phyloP scores from a whole-genome alignment of 2,797 vertebrate genomes.

The Chelonia mydas region DNA sequence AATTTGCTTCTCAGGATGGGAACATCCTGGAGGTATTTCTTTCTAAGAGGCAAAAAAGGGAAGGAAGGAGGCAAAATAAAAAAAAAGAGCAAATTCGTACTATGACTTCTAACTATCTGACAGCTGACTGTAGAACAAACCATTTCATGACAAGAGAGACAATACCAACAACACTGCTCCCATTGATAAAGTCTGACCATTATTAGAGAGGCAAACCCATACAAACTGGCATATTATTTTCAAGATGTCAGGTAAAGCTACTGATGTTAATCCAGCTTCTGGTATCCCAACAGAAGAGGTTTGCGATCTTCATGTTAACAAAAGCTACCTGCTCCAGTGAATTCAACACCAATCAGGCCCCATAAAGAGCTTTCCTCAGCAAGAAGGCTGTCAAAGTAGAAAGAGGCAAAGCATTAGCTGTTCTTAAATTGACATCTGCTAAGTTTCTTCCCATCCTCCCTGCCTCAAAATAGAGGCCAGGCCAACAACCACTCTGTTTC shows the following conservation, averaged over 20 bases:
- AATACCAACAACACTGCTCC: background rate
- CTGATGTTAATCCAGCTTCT: background rate
- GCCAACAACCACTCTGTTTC: slow-evolving; percentile 50
- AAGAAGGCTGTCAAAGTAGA: slow-evolving; percentile 64
- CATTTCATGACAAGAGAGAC: background rate
- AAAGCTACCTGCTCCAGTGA: background rate
- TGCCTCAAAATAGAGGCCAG: slow-evolving; percentile 32
- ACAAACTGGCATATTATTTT: rapidly evolving
- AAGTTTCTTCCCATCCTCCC: slow-evolving; percentile 66
- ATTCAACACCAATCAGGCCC: background rate
- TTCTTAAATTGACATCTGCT: slow-evolving; percentile 68
- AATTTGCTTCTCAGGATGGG: background rate
- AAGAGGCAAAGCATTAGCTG: slow-evolving; percentile 69
- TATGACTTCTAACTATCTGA: background rate
- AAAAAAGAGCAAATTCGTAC: too few species aligned
- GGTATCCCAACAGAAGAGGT: background rate
- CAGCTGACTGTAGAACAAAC: background rate
- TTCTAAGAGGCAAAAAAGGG: background rate
- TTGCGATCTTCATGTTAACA: background rate
- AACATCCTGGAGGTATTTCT: background rate
- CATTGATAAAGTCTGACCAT: background rate
- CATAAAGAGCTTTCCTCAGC: slow-evolving; percentile 9
- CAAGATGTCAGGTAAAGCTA: background rate
- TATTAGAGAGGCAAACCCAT: rapidly evolving
- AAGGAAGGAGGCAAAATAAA: background rate